A percentile compares a stretch with the other conserved stretches of the same genome.
These are phyloP conservation scores for Euthynnus affinis DNA, from an alignment of 2,797 vertebrate genomes.

Conservation along the genomic window DNA sequence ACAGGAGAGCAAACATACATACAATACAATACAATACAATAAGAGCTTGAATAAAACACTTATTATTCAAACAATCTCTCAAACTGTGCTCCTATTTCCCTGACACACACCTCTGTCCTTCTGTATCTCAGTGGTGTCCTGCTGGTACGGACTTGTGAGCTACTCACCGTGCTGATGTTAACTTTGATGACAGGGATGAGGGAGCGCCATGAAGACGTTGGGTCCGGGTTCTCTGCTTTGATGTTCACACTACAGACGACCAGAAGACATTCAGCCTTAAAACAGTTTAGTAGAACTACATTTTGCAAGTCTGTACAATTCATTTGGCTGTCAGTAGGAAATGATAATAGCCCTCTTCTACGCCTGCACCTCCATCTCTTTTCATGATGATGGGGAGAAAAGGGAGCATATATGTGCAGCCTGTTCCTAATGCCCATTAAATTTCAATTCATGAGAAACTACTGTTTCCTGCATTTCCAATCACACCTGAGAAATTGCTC, in stretches of 20 bases:
- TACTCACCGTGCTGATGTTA: constrained; percentile 97
- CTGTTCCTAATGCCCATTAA: constrained; percentile 4
- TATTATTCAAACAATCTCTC: too few relatives aligned
- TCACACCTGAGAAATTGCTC: background rate
- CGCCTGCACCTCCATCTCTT: background rate
- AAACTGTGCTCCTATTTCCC: background rate
- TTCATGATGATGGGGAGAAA: background rate
- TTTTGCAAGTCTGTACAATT: constrained; percentile 8
- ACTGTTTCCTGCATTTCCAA: background rate
- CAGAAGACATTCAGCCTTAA: constrained; percentile 15
- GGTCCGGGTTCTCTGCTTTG: constrained; percentile 93
- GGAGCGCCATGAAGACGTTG: constrained; percentile 96
- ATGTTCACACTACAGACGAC: constrained; percentile 88
- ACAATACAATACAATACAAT: too few relatives aligned
- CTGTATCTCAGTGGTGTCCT: background rate
- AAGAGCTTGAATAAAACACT: too few relatives aligned
- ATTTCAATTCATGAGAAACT: background rate
- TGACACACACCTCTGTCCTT: background rate
- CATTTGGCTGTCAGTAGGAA: background rate
- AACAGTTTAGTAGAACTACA: background rate
- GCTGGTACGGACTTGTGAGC: background rate
- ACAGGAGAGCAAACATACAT: background rate
- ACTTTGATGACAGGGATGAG: constrained; percentile 99
- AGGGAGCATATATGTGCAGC: background rate
- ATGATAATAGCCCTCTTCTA: constrained; percentile 9